Percentiles rank a stretch among this genome's conserved stretches.
Conservation (phyloP, 2,113 vertebrate genomes). For the Sebastes fasciatus region DNA sequence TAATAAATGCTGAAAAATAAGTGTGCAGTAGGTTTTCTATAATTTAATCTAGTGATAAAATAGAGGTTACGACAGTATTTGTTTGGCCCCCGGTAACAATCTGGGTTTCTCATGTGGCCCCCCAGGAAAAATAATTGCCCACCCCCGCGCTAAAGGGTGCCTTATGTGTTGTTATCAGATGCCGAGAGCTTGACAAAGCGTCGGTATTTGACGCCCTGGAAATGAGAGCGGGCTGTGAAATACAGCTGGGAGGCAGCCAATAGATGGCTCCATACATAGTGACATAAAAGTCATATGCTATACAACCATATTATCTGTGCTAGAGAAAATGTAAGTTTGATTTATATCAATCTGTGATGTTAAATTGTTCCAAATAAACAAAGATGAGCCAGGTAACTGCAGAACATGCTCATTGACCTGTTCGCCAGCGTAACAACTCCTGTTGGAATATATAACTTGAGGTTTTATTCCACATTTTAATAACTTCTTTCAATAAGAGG, state of each 20-base stretch:
- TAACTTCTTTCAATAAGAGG: background rate
- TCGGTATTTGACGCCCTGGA: too few relatives aligned
- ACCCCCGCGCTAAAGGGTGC: too few relatives aligned
- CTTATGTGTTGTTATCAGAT: too few relatives aligned
- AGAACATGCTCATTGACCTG: background rate
- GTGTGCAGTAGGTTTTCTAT: too few relatives aligned
- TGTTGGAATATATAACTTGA: background rate
- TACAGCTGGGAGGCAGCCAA: background rate
- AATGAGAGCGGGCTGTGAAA: background rate
- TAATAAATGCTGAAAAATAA: too few relatives aligned
- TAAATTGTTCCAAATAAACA: background rate
- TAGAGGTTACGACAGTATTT: too few relatives aligned
- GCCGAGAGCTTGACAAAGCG: too few relatives aligned
- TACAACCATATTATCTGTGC: too few relatives aligned
- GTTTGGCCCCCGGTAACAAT: too few relatives aligned
- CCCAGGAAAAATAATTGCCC: too few relatives aligned
- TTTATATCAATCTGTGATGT: background rate
- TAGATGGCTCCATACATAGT: background rate
- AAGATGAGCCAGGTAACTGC: background rate
- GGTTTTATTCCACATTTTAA: background rate
- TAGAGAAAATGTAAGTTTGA: background rate
- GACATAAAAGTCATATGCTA: background rate
- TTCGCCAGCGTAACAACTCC: background rate
- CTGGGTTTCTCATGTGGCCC: too few relatives aligned
- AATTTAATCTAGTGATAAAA: too few relatives aligned